A percentile compares a stretch with the other conserved stretches of the same genome.
phyloP scores from a whole-genome alignment of 2,113 vertebrate genomes.

The Micronycteris hirsuta region DNA sequence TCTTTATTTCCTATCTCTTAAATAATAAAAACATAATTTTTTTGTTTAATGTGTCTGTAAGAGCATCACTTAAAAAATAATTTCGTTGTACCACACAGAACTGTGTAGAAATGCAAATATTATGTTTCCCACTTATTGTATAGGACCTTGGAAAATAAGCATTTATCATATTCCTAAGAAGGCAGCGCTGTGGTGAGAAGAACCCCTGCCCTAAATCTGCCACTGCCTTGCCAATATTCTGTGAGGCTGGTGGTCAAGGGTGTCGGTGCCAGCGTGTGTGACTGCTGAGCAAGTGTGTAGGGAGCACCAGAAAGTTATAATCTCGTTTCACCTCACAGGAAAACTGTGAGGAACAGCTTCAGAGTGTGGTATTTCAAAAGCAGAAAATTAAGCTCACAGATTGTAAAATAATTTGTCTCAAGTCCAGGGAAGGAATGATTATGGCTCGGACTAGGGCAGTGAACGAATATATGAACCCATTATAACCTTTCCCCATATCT shows the following conservation, averaged over 20 bases:
- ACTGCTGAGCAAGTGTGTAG: accelerated
- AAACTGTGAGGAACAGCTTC: not conserved
- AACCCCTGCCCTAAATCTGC: not conserved
- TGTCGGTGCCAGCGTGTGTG: not conserved
- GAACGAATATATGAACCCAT: not conserved
- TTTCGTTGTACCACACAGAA: not conserved
- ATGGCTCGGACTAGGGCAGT: not conserved
- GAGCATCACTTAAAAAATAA: not conserved
- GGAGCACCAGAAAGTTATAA: not conserved
- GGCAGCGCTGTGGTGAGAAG: not conserved
- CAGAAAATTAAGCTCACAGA: not conserved
- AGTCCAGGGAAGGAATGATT: not conserved
- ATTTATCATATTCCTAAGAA: not conserved
- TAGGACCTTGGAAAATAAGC: not conserved
- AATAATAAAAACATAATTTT: not conserved
- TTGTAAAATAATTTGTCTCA: not conserved
- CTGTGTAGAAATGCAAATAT: not conserved
- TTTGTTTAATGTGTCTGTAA: not conserved
- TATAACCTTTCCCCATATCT: not conserved
- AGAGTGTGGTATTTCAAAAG: not conserved
- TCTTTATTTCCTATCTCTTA: not conserved
- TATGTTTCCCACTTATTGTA: not conserved
- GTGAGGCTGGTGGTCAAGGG: no score
- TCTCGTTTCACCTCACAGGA: not conserved
- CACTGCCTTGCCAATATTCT: accelerated